Percentiles rank a stretch among this genome's conserved stretches.
phyloP scores from a whole-genome alignment of 2,888 invertebrate species.

The Andrena bucephala region DNA sequence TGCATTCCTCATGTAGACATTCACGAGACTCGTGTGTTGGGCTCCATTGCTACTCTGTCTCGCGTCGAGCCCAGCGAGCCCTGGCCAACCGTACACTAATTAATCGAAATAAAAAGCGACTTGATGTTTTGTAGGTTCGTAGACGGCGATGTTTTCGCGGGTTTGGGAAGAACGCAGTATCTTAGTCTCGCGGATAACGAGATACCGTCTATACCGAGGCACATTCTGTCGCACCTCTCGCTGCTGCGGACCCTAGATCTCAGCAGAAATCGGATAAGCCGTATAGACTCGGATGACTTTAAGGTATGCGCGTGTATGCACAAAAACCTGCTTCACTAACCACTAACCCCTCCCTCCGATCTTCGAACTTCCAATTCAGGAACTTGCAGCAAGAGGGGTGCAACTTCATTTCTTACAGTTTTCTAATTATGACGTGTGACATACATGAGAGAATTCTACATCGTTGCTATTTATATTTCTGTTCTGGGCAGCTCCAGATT shows the following conservation, averaged over 20 bases:
- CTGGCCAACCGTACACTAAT: not conserved
- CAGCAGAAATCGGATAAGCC: conserved; percentile 91
- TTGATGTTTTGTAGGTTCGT: conserved; percentile 88
- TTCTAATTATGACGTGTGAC: no score
- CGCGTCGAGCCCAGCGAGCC: no score
- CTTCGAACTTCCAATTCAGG: no score
- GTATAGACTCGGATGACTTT: conserved; percentile 91
- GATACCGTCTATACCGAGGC: conserved; percentile 91
- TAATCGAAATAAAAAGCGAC: conserved; percentile 21
- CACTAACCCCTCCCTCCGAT: not conserved
- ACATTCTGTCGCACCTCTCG: conserved; percentile 91
- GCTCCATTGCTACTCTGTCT: no score
- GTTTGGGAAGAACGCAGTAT: conserved; percentile 90
- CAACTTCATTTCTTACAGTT: no score
- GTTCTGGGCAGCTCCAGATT: no score
- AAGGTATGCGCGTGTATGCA: conserved; percentile 86
- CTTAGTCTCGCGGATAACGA: conserved; percentile 93
- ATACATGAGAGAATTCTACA: no score
- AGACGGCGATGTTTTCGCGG: conserved; percentile 91
- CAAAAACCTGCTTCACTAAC: not conserved
- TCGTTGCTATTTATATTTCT: no score
- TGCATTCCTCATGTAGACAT: no score
- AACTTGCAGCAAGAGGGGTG: no score
- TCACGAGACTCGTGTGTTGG: no score
- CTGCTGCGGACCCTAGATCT: conserved; percentile 93